Base-by-base conservation (phyloP, 1,140 invertebrate species). In the Scaptomyza hsui region DNA sequence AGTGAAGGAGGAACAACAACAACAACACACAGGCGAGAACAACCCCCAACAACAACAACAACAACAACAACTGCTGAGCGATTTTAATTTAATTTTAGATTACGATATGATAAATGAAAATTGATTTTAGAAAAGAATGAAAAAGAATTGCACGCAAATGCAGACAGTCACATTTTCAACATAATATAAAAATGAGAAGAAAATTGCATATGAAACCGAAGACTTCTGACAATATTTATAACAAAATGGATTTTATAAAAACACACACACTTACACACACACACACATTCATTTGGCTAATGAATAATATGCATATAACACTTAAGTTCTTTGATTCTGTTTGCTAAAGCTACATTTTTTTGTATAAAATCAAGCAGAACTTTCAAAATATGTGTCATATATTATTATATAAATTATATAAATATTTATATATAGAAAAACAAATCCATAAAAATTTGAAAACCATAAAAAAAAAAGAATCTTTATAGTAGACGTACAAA, bases 141-240 rank as follows among this genome's bases (percentile, higher is more conserved):
- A 74, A 75, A 61, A 60, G 52, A 32, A 1, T n/a, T 70, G 60
- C 44, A 76, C 42, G 60, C 68, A 59, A 75, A 57, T 51, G 62
- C 62, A 62, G 32, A 63, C 55, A 65, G 59, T 35, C 32, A 42
- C 52, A 41, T 18, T 29, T 70, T 51, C 16, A 44, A 62, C 37
- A 57, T 24, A 21, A 51, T 15, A 53, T 9, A 47, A 64, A 51
- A 35, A 10, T 53, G 39, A 35, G 60, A 62, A 53, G 49, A 47
- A 71, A 88, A 78, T 78, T 78, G 60, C 72, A 75, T 68, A 72
- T 63, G 57, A 72, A 78, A 72, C 62, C 70, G 74, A 88, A 72
- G 82, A 86, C 82, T 86, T 88, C 82, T 81, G 81, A 88, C 83
- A 88, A 88, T 88, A 88, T 89, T 82, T 35, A 77, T 85, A 78